Percentiles rank a stretch among this genome's conserved stretches.
These are phyloP conservation scores for Cheilosia vulpina DNA, from an alignment of 2,888 invertebrate species.

Conservation along the genomic window DNA sequence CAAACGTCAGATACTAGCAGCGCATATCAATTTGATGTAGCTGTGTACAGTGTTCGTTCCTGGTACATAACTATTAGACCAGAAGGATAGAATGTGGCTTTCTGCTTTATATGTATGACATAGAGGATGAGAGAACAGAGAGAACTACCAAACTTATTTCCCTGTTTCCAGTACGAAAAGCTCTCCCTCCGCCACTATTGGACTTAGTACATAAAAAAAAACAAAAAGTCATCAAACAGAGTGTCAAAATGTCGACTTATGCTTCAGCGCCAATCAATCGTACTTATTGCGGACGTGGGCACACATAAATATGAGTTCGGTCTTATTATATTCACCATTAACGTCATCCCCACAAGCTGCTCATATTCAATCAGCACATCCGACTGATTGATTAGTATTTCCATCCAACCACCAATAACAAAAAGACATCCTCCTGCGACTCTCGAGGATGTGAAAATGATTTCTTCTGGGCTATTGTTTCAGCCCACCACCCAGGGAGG, in stretches of 20 bases:
- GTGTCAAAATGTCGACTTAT: conserved; percentile 56
- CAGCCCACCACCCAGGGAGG: background rate
- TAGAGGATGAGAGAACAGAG: no score
- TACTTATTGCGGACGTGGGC: conserved; percentile 37
- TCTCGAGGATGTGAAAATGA: conserved; percentile 32
- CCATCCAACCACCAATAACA: background rate
- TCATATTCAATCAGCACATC: conserved; percentile 24
- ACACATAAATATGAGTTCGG: background rate
- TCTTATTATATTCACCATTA: conserved; percentile 32
- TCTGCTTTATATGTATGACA: no score
- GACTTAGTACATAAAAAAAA: background rate
- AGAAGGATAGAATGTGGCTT: no score
- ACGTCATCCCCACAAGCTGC: conserved; percentile 22
- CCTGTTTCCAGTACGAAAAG: no score
- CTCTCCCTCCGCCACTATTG: background rate
- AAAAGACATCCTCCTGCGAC: background rate
- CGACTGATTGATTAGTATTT: conserved; percentile 58
- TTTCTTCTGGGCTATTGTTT: conserved; percentile 10
- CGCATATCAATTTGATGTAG: no score
- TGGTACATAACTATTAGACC: no score
- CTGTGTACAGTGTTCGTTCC: no score
- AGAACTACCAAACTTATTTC: no score
- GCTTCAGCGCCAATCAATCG: conserved; percentile 23
- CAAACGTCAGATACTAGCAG: no score
- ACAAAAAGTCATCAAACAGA: background rate